phyloP scores from a whole-genome alignment of 1,140 invertebrate species.

The Micrasema minimum region DNA sequence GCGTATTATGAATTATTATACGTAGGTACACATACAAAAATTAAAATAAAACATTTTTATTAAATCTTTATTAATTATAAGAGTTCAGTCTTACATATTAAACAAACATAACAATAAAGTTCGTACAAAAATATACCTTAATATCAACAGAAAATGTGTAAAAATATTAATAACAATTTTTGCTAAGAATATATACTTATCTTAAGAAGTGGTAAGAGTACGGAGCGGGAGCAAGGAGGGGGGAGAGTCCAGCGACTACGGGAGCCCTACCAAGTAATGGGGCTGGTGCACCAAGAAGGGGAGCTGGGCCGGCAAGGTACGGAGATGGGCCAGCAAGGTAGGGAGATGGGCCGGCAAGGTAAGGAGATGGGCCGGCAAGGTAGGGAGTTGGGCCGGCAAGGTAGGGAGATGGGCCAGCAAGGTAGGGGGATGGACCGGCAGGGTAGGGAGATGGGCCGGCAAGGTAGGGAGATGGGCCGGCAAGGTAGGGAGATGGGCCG shows the following conservation, averaged over 20 bases:
- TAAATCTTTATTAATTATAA: slow-evolving; percentile 27
- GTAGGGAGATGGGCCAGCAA: slow-evolving; percentile 15
- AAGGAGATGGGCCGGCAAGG: slow-evolving; percentile 1
- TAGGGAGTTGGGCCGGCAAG: slow-evolving; percentile 8
- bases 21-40: no score
- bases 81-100: slow-evolving; percentile 35
- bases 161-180: no score
- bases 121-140: slow-evolving; percentile 11
- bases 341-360: neutral
- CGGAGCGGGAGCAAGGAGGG: neutral
- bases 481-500: neutral
- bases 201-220: slow-evolving; percentile 18
- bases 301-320: slow-evolving; percentile 12
- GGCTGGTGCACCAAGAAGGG: neutral
- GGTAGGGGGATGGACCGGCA: neutral
- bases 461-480: neutral
- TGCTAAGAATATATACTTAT: neutral
- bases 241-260: neutral
- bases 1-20: no score
- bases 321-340: slow-evolving; percentile 5
- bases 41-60: neutral
- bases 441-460: slow-evolving; percentile 1
- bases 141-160: no score
- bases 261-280: neutral
- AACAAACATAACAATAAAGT: slow-evolving; percentile 26